Evolutionary conservation across 2,888 invertebrate species (phyloP).

Genomic region (Heliconius ismenius): DNA sequence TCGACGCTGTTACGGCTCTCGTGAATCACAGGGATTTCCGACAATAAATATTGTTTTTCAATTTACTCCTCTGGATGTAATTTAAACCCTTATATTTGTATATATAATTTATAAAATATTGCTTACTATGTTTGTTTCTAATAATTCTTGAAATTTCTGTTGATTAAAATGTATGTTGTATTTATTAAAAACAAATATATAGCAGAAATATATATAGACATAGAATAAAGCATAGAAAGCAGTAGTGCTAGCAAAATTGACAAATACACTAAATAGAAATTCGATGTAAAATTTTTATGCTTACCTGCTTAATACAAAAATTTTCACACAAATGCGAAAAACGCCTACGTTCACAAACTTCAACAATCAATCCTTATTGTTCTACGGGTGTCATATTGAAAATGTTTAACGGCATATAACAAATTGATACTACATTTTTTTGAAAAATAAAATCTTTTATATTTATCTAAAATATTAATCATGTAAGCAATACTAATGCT

Average conservation of each 20-base stretch:
- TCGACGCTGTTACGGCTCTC: conserved; percentile 70
- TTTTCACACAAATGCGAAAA: not conserved
- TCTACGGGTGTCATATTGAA: no score
- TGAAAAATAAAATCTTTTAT: not conserved
- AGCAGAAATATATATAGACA: no score
- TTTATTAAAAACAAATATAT: no score
- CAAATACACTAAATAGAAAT: not conserved
- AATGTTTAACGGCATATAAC: no score
- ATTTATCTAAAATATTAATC: no score
- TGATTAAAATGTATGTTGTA: not conserved
- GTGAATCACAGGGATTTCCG: conserved; percentile 75
- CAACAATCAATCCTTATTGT: no score
- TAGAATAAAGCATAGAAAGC: no score
- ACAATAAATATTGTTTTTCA: conserved; percentile 55
- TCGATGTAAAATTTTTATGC: not conserved
- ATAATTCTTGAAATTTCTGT: not conserved
- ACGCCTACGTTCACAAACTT: not conserved
- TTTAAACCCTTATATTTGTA: not conserved
- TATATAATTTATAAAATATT: not conserved
- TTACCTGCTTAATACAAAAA: not conserved
- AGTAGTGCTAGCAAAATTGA: not conserved
- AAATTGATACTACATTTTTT: no score
- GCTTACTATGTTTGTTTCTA: not conserved
- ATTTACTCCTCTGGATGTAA: conserved; percentile 14
- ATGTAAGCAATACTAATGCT: no score